Evolutionary conservation across 2,888 invertebrate genomes (phyloP).

Genomic region (Pegoplata infirma): DNA sequence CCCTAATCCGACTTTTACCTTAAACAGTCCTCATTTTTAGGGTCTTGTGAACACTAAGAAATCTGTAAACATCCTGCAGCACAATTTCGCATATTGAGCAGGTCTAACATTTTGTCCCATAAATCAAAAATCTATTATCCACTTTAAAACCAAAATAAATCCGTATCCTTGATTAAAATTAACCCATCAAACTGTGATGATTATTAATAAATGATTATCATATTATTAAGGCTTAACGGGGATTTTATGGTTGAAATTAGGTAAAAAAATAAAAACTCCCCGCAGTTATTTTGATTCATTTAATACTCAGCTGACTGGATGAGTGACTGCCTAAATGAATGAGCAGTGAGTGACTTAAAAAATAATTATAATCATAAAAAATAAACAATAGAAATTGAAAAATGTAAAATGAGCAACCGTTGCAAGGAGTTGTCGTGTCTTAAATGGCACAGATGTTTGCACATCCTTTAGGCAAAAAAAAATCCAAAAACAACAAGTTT

Average conservation of each 20-base stretch:
- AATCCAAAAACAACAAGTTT: slow-evolving; percentile 45
- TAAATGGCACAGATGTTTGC: slow-evolving; percentile 56
- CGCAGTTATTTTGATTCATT: slow-evolving; percentile 71
- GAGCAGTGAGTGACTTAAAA: slow-evolving; percentile 46
- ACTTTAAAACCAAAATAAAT: not conserved
- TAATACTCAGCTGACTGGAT: slow-evolving; percentile 74
- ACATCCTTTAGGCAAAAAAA: slow-evolving; percentile 46
- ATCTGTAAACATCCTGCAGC: no score
- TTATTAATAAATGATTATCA: slow-evolving; percentile 60
- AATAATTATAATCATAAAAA: slow-evolving; percentile 33
- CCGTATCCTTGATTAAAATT: not conserved
- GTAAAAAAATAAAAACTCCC: slow-evolving; percentile 68
- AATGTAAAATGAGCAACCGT: slow-evolving; percentile 69
- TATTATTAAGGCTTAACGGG: slow-evolving; percentile 57
- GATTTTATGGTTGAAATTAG: slow-evolving; percentile 61
- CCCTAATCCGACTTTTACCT: no score
- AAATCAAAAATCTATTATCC: slow-evolving; percentile 6
- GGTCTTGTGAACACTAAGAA: no score
- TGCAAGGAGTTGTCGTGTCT: not conserved
- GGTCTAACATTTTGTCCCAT: no score
- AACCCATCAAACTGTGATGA: slow-evolving; percentile 48
- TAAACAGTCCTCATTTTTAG: no score
- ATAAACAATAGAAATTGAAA: not conserved
- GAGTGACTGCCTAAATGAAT: slow-evolving; percentile 24
- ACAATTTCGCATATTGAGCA: no score